phyloP scores from a whole-genome alignment of 2,888 invertebrate genomes.

The Xylota sylvarum region DNA sequence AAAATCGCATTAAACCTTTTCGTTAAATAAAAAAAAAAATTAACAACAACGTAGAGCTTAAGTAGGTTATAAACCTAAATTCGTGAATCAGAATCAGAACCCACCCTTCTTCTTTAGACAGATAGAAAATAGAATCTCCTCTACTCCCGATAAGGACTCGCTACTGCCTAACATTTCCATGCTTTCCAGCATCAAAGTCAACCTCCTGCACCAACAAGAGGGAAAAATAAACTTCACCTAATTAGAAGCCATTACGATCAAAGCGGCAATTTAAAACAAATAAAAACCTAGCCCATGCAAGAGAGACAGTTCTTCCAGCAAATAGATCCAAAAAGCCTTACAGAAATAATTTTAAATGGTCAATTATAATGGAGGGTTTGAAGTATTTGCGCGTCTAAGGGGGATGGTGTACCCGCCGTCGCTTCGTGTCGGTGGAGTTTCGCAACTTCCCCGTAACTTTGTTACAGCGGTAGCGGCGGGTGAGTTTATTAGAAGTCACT shows the following conservation, averaged over 20 bases:
- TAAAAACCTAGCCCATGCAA: slow-evolving; percentile 57
- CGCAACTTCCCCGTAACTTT: slow-evolving; percentile 66
- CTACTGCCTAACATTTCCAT: slow-evolving; percentile 25
- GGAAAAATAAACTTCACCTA: slow-evolving; percentile 81
- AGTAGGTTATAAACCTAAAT: slow-evolving; percentile 51
- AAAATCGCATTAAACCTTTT: slow-evolving; percentile 18
- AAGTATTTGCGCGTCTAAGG: neutral
- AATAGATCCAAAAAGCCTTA: slow-evolving; percentile 43
- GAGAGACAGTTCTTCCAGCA: slow-evolving; percentile 20
- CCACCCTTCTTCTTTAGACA: neutral
- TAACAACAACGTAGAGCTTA: slow-evolving; percentile 21
- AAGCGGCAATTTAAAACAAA: slow-evolving; percentile 81
- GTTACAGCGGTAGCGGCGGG: slow-evolving; percentile 51
- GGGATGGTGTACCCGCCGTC: neutral
- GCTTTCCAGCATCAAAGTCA: slow-evolving; percentile 35
- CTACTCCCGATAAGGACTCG: slow-evolving; percentile 17
- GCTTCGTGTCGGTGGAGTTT: slow-evolving; percentile 53
- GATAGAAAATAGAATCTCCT: neutral
- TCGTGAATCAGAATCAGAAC: slow-evolving; percentile 24
- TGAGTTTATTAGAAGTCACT: slow-evolving; percentile 75
- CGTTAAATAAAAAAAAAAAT: slow-evolving; percentile 1
- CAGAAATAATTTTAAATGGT: slow-evolving; percentile 73
- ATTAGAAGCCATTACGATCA: slow-evolving; percentile 84
- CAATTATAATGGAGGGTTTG: slow-evolving; percentile 63
- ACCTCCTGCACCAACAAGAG: slow-evolving; percentile 15